Percentiles rank a stretch among this genome's conserved stretches.
Evolutionary conservation across 2,888 invertebrate genomes (phyloP).

Genomic region (Ptychoptera contaminata): DNA sequence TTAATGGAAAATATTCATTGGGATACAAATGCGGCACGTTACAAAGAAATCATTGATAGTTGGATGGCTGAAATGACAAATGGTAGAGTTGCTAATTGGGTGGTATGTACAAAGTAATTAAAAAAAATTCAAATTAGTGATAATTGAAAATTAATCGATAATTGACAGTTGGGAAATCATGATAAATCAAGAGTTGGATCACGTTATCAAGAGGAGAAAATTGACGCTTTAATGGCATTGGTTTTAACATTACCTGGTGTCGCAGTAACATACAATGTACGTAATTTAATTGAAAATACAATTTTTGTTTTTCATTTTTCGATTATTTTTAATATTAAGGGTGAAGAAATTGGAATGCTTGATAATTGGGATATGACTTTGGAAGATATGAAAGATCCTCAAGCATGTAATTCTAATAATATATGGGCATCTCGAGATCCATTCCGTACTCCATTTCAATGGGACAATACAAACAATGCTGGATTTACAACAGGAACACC

Average conservation of each 20-base stretch:
- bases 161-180: slow-evolving; percentile 49
- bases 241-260: slow-evolving; percentile 68
- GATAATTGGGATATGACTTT: slow-evolving; percentile 27
- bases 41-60: slow-evolving; percentile 42
- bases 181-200: slow-evolving; percentile 54
- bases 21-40: slow-evolving; percentile 41
- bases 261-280: slow-evolving; percentile 66
- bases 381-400: slow-evolving; percentile 23
- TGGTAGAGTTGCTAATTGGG: slow-evolving; percentile 54
- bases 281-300: too few relatives aligned
- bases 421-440: slow-evolving; percentile 42
- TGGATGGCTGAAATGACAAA: slow-evolving; percentile 49
- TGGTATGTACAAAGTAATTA: slow-evolving; percentile 33
- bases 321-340: slow-evolving; percentile 19
- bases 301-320: too few relatives aligned
- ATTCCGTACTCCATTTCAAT: slow-evolving; percentile 57
- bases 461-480: slow-evolving; percentile 32
- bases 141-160: too few relatives aligned
- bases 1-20: slow-evolving; percentile 44
- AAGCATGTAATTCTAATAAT: slow-evolving; percentile 34
- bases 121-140: slow-evolving; percentile 1
- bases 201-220: slow-evolving; percentile 46
- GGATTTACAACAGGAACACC: slow-evolving; percentile 27
- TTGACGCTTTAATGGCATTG: slow-evolving; percentile 72
- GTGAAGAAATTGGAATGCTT: slow-evolving; percentile 54